A percentile compares a stretch with the other conserved stretches of the same genome.
Conservation (phyloP, 2,797 vertebrate species). For the Eidolon dupreanum region DNA sequence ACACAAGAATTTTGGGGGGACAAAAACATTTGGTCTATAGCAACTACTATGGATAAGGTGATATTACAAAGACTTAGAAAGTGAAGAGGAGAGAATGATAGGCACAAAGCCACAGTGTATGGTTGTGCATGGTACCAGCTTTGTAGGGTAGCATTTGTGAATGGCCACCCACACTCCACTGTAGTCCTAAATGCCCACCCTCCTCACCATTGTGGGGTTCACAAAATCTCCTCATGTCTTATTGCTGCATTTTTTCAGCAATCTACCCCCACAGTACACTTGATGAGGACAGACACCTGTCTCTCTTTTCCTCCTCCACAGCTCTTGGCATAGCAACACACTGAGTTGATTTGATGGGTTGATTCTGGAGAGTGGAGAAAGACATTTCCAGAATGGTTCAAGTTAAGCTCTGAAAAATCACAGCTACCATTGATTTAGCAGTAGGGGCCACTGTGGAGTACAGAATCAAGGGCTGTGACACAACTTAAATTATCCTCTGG, state of each 20-base stretch:
- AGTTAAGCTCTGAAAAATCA: background rate
- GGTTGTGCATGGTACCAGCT: background rate
- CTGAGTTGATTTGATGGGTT: background rate
- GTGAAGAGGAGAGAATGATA: background rate
- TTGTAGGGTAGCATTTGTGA: background rate
- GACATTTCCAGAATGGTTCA: background rate
- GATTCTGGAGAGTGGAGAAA: background rate
- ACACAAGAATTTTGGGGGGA: background rate
- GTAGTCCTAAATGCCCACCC: background rate
- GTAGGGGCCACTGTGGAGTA: background rate
- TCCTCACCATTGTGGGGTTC: background rate
- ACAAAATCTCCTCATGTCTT: background rate
- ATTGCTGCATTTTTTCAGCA: background rate
- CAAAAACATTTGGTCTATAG: background rate
- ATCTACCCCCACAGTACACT: background rate
- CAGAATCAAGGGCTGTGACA: background rate
- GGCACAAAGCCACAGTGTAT: accelerated
- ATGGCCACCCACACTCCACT: background rate
- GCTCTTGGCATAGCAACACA: background rate
- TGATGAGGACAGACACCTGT: background rate
- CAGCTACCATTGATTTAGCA: background rate
- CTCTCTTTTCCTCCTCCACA: background rate
- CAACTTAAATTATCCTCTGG: background rate
- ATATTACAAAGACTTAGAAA: background rate
- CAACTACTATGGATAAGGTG: background rate